Base-by-base conservation (phyloP, 2,797 vertebrate species). In the Cyclura pinguis region DNA sequence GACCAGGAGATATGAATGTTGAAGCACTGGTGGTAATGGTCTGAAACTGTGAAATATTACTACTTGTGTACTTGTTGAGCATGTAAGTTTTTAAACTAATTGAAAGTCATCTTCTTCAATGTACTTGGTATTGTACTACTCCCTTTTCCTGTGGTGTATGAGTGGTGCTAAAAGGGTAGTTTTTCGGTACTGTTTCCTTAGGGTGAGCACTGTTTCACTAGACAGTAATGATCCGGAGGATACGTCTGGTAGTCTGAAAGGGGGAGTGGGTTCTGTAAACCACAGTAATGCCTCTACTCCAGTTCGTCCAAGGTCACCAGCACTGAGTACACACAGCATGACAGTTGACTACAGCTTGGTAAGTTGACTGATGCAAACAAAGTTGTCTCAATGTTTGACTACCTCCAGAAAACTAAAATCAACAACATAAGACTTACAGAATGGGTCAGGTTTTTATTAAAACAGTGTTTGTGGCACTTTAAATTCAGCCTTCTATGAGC, bases 151-250 rank as follows among this genome's bases (percentile, higher is more conserved):
- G 35, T 80, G 0, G 57, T 59, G 1, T 47, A 67, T 55, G 64
- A 62, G 59, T 84, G 59, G 59, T 59, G 29, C 80, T 88, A 88
- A 91, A 87, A 69, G 74, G 42, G 9, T 38, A 82, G 73, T 20
- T 95, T 35, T 93, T 92, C 32, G 35, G 38, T 32, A 35, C 20
- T 92, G 16, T 96, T 92, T 95, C 55, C 94, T 32, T 96, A 99
- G 98, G 92, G 97, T 96, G 12, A 97, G 96, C 88, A 91, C 89
- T 0, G 90, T 97, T 69, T 98, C 98, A 0, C 89, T 98, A 94
- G 97, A 97, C 95, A 95, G 97, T 78, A 97, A 96, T 0, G 96
- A 96, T 4, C 91, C 94, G 59, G 97, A 97, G 24, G 94, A 96
- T 0, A 80, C 97, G 62, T 95, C 95, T 50, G 97, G 97, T 90